Conservation (phyloP, 2,113 vertebrate species). For the Taurulus bubalis region DNA sequence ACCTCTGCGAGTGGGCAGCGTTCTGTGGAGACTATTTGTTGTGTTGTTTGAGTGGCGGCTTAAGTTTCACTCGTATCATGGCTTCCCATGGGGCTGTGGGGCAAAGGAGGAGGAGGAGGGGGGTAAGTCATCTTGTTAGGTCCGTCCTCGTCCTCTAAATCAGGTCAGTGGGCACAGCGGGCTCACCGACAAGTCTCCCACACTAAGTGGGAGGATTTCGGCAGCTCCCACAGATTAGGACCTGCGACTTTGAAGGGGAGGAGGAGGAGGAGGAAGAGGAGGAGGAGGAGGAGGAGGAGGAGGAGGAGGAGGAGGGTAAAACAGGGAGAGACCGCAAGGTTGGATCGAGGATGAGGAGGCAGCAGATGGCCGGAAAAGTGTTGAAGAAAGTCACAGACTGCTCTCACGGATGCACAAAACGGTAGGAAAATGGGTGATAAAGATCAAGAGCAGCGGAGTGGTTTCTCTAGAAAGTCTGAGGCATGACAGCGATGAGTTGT, state of each 20-base stretch:
- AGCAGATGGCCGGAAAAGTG: slow-evolving; percentile 36
- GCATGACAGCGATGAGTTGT: background rate
- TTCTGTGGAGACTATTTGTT: slow-evolving; percentile 4
- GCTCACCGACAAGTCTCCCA: slow-evolving; percentile 56
- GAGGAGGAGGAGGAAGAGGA: slow-evolving; percentile 17
- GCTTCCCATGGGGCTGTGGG: slow-evolving; percentile 13
- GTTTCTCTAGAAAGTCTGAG: slow-evolving; percentile 18
- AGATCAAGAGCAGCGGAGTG: background rate
- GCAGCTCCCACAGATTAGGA: slow-evolving; percentile 62
- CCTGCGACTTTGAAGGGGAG: slow-evolving; percentile 22
- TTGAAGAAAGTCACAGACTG: slow-evolving; percentile 1
- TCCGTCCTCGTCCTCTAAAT: slow-evolving; percentile 57
- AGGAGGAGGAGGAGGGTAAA: no score
- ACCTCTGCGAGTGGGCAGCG: background rate
- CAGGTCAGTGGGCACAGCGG: slow-evolving; percentile 70
- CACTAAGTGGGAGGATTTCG: slow-evolving; percentile 67
- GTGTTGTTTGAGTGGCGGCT: slow-evolving; percentile 21
- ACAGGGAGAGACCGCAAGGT: no score
- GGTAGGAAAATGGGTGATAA: background rate
- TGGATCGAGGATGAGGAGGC: slow-evolving; percentile 6
- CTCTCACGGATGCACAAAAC: background rate
- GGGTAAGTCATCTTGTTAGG: slow-evolving; percentile 49
- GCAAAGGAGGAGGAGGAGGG: background rate
- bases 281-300: no score
- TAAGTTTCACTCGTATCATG: slow-evolving; percentile 28